These are phyloP conservation scores for Melieria omissa DNA, from an alignment of 2,888 invertebrate genomes.

Conservation along the genomic window DNA sequence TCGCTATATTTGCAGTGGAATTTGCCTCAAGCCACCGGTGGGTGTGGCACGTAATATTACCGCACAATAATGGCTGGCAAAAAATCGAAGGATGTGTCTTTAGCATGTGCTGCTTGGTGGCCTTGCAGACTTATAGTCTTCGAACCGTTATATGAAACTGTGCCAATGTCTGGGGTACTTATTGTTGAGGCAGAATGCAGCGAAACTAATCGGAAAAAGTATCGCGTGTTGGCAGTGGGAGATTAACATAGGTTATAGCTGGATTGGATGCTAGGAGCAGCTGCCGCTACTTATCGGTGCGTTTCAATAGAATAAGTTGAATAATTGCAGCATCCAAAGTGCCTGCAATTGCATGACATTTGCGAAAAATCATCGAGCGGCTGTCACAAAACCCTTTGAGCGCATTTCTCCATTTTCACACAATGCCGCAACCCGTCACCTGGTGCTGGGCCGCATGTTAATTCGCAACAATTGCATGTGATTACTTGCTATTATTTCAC, in stretches of 20 bases:
- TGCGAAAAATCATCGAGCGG: background rate
- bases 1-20: too few relatives aligned
- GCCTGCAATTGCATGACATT: background rate
- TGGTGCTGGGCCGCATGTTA: conserved; percentile 25
- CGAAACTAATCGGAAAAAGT: background rate
- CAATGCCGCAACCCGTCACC: conserved; percentile 22
- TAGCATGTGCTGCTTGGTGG: too few relatives aligned
- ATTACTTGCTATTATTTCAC: background rate
- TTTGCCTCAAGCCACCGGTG: too few relatives aligned
- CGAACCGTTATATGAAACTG: too few relatives aligned
- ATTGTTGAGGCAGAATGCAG: too few relatives aligned
- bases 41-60: too few relatives aligned
- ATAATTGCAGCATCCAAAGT: too few relatives aligned
- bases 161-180: too few relatives aligned
- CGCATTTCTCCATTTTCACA: background rate
- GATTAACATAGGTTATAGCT: background rate
- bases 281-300: background rate
- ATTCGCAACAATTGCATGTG: conserved; percentile 5
- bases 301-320: background rate
- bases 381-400: conserved; percentile 17
- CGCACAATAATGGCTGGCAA: too few relatives aligned
- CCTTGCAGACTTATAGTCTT: too few relatives aligned
- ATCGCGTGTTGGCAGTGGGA: background rate
- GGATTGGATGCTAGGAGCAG: background rate
- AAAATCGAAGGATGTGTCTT: too few relatives aligned